These are phyloP conservation scores for Podotricha telesiphe DNA, from an alignment of 2,888 invertebrate species.

Conservation along the genomic window DNA sequence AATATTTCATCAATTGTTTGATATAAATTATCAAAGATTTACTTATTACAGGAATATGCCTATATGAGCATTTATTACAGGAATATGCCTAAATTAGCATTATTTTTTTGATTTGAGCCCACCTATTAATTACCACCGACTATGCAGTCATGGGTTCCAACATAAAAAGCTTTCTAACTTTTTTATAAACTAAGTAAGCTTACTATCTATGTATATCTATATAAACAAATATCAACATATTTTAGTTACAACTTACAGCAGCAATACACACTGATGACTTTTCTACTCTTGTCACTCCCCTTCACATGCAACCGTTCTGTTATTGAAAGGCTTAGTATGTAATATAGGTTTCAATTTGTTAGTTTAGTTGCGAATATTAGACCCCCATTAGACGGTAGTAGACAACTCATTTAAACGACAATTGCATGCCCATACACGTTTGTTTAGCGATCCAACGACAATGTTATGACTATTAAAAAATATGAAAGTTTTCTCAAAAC, in stretches of 20 bases:
- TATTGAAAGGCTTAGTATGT: slow-evolving; percentile 23
- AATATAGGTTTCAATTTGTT: slow-evolving; percentile 25
- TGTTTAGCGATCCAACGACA: neutral
- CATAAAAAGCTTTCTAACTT: no score
- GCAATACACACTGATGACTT: neutral
- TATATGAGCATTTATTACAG: no score
- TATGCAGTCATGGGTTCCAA: no score
- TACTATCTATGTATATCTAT: no score
- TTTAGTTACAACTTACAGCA: neutral
- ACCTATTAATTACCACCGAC: no score
- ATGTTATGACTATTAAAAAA: no score
- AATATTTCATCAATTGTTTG: neutral
- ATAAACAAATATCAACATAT: no score
- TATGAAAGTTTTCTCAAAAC: no score
- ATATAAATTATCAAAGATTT: neutral
- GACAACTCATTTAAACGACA: slow-evolving; percentile 14
- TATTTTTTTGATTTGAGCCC: no score
- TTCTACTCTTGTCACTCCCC: slow-evolving; percentile 17
- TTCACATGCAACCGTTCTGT: slow-evolving; percentile 23
- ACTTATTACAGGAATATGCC: neutral
- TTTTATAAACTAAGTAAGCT: no score
- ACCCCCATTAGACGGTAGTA: neutral
- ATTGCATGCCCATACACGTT: neutral
- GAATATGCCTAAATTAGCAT: no score
- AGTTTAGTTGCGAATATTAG: slow-evolving; percentile 10